These are phyloP conservation scores for Hemistola chrysoprasaria DNA, from an alignment of 2,888 invertebrate species.

Conservation along the genomic window DNA sequence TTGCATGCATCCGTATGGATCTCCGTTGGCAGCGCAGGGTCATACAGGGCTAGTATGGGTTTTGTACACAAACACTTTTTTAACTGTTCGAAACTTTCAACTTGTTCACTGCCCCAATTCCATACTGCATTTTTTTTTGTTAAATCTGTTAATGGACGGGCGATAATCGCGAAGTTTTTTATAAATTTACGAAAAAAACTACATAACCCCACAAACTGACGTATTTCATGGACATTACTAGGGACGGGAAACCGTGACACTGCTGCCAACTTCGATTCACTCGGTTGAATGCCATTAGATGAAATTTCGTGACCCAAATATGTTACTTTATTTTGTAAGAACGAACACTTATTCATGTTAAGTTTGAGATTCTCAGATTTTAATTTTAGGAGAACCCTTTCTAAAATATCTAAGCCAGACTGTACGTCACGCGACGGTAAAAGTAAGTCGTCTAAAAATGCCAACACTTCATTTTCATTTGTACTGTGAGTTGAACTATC, in stretches of 20 bases:
- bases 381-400: background rate
- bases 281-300: no score
- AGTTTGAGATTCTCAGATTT: conserved; percentile 8
- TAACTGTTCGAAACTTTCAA: conserved; percentile 9
- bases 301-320: conserved; percentile 11
- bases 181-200: conserved; percentile 12
- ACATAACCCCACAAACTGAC: conserved; percentile 7
- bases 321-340: conserved; percentile 1
- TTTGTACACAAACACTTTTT: conserved; percentile 24
- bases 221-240: conserved; percentile 5
- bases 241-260: background rate
- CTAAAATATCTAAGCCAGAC: conserved; percentile 2
- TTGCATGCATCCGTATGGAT: conserved; percentile 34
- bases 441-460: no score
- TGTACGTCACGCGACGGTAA: background rate
- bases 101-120: conserved; percentile 2
- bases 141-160: background rate
- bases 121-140: conserved; percentile 2
- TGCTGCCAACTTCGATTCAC: no score
- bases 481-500: no score
- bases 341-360: conserved; percentile 10
- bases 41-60: conserved; percentile 32
- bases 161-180: conserved; percentile 1
- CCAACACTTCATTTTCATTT: no score
- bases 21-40: conserved; percentile 27